Evolutionary conservation across 2,113 vertebrate genomes (phyloP).

Genomic region (Hippopotamus amphibius): DNA sequence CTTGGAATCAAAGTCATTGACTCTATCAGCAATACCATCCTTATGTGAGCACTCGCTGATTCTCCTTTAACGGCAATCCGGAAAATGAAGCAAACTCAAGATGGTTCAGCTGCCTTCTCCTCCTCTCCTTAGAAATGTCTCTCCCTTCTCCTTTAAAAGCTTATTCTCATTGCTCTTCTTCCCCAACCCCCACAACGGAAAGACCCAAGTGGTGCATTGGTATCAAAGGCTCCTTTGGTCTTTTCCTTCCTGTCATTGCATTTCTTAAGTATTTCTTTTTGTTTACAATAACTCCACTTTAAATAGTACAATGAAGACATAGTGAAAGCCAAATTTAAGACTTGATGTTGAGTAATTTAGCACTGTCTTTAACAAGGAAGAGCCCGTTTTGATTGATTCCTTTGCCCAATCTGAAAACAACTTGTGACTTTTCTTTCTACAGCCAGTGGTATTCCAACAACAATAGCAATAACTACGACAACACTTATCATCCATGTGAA

Average conservation of each 20-base stretch:
- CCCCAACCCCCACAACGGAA: neutral
- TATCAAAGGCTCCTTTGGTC: neutral
- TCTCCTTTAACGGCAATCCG: neutral
- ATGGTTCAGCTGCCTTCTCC: neutral
- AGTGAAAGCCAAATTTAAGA: neutral
- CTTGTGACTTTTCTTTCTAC: neutral
- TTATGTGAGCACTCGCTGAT: no score
- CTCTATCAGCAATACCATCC: neutral
- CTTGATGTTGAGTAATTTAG: neutral
- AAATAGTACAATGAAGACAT: neutral
- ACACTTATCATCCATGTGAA: neutral
- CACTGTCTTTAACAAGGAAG: neutral
- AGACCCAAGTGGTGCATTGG: neutral
- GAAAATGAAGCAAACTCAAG: neutral
- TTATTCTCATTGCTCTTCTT: neutral
- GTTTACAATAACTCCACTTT: neutral
- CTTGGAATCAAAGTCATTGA: constrained; percentile 33
- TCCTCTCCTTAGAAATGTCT: neutral
- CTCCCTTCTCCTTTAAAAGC: neutral
- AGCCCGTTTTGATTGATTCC: neutral
- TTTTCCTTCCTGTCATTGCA: neutral
- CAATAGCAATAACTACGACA: neutral
- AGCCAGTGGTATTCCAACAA: neutral
- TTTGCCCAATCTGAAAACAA: neutral
- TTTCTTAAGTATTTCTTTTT: neutral